Evolutionary conservation across 2,113 vertebrate species (phyloP).

Genomic region (Mixornis gularis): DNA sequence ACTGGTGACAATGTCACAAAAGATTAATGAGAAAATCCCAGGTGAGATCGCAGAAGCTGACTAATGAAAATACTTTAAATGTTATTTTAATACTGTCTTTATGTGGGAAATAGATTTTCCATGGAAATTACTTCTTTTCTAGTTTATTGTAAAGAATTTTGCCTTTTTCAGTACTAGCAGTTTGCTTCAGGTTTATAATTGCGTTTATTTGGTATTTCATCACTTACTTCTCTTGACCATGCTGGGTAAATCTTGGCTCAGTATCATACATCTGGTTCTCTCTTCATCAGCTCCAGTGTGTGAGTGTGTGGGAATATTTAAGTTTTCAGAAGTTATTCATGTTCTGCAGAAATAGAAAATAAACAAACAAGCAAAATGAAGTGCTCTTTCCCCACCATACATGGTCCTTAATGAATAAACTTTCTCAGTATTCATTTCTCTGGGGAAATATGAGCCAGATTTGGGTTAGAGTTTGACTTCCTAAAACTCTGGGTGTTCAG

Average conservation of each 20-base stretch:
- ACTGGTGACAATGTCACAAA: neutral
- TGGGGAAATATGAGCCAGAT: neutral
- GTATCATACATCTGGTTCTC: slow-evolving; percentile 43
- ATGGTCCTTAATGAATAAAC: slow-evolving; percentile 6
- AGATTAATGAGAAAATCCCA: neutral
- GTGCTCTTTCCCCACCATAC: neutral
- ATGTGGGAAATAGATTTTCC: neutral
- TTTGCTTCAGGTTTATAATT: neutral
- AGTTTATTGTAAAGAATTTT: neutral
- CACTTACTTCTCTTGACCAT: neutral
- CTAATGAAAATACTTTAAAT: neutral
- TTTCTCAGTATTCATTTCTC: neutral
- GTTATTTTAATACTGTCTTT: neutral
- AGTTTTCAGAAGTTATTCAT: neutral
- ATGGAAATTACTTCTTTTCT: neutral
- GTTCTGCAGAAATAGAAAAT: slow-evolving; percentile 35
- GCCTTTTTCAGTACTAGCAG: neutral
- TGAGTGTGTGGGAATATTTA: slow-evolving; percentile 30
- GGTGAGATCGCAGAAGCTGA: neutral
- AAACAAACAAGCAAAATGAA: slow-evolving; percentile 13
- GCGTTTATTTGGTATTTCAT: neutral
- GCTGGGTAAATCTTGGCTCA: slow-evolving; percentile 1
- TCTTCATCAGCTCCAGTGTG: slow-evolving; percentile 20
- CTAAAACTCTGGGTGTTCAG: neutral
- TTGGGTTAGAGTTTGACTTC: neutral